These are phyloP conservation scores for Cartodere bifasciata DNA, from an alignment of 2,888 invertebrate genomes.

Conservation along the genomic window DNA sequence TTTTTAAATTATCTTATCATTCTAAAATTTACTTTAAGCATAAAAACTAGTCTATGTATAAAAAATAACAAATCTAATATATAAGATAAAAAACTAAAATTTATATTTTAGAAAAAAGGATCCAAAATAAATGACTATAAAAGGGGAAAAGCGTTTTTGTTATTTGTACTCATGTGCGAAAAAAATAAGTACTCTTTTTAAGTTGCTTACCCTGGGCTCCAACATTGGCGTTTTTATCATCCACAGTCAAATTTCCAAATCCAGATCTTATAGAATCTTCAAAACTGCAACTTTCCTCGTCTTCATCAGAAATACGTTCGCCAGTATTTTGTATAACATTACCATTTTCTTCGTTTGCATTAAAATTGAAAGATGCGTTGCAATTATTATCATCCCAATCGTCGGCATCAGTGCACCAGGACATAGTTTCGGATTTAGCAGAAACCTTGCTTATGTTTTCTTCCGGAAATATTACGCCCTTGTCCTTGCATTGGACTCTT, in stretches of 20 bases:
- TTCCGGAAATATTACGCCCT: conserved; percentile 16
- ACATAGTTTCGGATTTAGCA: conserved; percentile 22
- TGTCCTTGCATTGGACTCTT: conserved; percentile 56
- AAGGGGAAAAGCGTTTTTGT: neutral
- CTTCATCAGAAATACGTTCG: conserved; percentile 32
- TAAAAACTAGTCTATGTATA: too few relatives aligned
- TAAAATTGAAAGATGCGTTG: conserved; percentile 32
- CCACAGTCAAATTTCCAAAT: conserved; percentile 41
- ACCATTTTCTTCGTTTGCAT: conserved; percentile 57
- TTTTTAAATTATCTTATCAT: too few relatives aligned
- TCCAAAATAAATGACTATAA: conserved; percentile 2
- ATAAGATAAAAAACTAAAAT: too few relatives aligned
- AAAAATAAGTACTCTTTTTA: too few relatives aligned
- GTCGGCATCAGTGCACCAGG: conserved; percentile 69
- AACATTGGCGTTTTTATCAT: conserved; percentile 44
- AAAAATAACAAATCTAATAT: too few relatives aligned
- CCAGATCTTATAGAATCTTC: conserved; percentile 41
- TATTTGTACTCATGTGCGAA: neutral
- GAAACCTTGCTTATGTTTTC: conserved; percentile 12
- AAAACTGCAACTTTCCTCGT: conserved; percentile 34
- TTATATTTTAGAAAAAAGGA: neutral
- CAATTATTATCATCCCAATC: conserved; percentile 28
- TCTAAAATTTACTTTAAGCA: too few relatives aligned
- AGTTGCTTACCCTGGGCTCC: conserved; percentile 30
- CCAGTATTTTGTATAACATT: conserved; percentile 43